Conservation (phyloP, 2,113 vertebrate genomes). For the Saguinus imperator region DNA sequence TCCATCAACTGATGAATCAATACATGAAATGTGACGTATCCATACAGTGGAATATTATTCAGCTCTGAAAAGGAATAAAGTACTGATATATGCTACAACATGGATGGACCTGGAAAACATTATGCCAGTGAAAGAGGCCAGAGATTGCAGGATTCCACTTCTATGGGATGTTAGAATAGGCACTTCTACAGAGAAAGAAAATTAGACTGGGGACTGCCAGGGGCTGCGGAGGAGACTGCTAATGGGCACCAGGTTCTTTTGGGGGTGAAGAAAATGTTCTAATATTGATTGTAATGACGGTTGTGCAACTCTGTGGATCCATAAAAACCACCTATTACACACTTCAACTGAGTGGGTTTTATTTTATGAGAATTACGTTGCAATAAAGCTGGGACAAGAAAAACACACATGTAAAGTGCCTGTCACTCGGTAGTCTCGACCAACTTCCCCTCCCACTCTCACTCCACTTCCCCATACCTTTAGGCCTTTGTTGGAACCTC, state of each 20-base stretch:
- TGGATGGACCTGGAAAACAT: not conserved
- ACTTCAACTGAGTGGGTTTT: not conserved
- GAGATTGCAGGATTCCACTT: accelerated
- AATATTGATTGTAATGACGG: not conserved
- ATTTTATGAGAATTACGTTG: not conserved
- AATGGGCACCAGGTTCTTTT: not conserved
- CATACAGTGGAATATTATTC: not conserved
- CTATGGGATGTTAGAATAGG: not conserved
- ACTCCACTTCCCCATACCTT: not conserved
- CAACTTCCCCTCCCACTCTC: not conserved
- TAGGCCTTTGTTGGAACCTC: not conserved
- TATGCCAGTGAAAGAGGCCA: no score
- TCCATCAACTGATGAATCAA: not conserved
- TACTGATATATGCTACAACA: not conserved
- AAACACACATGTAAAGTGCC: not conserved
- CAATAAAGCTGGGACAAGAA: not conserved
- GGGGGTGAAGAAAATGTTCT: not conserved
- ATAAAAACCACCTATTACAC: not conserved
- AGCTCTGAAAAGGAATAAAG: not conserved
- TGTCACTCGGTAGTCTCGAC: accelerated
- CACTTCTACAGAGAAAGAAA: not conserved
- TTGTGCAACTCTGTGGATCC: not conserved
- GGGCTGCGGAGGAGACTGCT: not conserved
- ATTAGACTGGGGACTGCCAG: not conserved
- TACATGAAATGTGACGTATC: not conserved